Conservation (phyloP, 1,140 invertebrate genomes). For the Hyles euphorbiae region DNA sequence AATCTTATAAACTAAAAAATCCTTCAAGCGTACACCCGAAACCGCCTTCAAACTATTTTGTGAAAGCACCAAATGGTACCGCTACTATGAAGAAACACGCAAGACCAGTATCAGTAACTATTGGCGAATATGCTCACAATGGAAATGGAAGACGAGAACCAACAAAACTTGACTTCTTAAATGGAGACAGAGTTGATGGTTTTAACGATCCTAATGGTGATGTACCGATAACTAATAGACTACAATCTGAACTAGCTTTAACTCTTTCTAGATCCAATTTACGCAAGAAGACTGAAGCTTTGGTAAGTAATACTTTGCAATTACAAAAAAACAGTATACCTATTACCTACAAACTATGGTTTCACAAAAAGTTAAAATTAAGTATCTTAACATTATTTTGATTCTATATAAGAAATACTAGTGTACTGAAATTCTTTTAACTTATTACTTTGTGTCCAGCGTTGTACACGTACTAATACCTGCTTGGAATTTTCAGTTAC, state of each 20-base stretch:
- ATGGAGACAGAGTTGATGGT: conserved; percentile 61
- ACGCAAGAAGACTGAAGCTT: conserved; percentile 80
- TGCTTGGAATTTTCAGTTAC: too few species aligned
- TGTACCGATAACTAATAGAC: conserved; percentile 76
- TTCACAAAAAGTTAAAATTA: too few species aligned
- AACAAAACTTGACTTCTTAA: conserved; percentile 81
- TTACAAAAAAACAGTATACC: conserved; percentile 11
- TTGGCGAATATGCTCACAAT: conserved; percentile 80
- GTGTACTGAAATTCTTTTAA: too few species aligned
- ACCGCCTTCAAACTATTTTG: conserved; percentile 82
- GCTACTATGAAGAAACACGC: conserved; percentile 71
- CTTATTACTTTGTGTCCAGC: too few species aligned
- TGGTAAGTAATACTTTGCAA: conserved; percentile 64
- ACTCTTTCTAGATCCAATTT: conserved; percentile 85
- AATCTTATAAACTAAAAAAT: conserved; percentile 82
- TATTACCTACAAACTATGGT: too few species aligned
- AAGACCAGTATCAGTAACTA: conserved; percentile 78
- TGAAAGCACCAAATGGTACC: conserved; percentile 66
- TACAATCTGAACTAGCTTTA: conserved; percentile 83
- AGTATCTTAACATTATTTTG: too few species aligned
- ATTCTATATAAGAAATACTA: too few species aligned
- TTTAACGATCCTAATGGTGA: conserved; percentile 49
- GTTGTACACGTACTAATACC: too few species aligned
- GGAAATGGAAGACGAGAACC: conserved; percentile 78
- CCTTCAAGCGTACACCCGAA: conserved; percentile 76